Evolutionary conservation across 2,888 invertebrate species (phyloP), one percentile per base, ranked within the genome.

Genomic region (Ichneumoninae sp.): DNA sequence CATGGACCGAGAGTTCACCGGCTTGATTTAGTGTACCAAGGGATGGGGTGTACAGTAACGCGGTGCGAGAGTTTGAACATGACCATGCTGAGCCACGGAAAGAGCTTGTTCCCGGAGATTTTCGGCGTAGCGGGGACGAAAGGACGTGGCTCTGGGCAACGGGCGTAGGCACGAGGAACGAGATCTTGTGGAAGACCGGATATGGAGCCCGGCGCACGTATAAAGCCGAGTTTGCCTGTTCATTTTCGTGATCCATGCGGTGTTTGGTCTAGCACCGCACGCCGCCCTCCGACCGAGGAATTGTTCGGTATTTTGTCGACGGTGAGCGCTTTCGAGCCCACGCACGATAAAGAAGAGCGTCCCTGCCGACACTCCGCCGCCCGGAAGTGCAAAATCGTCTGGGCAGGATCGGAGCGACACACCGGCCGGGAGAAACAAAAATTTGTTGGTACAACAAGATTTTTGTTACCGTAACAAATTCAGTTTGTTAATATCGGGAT

Each of bases 71-170:
- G 30, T 30, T 16, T 30, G 75, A 81, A 68, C 74, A 73, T 66
- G 80, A 68, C 52, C 60, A 76, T 73, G 68, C 71, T 40, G 63
- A 81, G 89, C 90, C 89, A 91, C 90, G 91, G 91, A 89, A 91
- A 91, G 91, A 91, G 89, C 91, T 87, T 90, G 90, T 91, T 90
- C 91, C 26, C 22, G 88, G 86, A 87, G 89, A 91, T 91, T 92
- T 89, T 89, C 87, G 80, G 60, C 73, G 86, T 86, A 76, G 60
- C 73, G 86, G 86, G 83, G 87, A 87, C n/a, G 63, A 63, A 88
- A 76, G 40, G 60, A 77, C n/a, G 30, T 16, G 63, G 63, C 26
- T 63, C 63, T n/a, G 30, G 13, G 54, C 30, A 26, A 3, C 5
- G 26, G 3, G 30, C 63, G 2, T 33, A 63, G 63, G 30, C 63